Percentiles rank a stretch among this genome's conserved stretches.
Conservation (phyloP, 2,888 invertebrate species). For the Podotricha telesiphe region DNA sequence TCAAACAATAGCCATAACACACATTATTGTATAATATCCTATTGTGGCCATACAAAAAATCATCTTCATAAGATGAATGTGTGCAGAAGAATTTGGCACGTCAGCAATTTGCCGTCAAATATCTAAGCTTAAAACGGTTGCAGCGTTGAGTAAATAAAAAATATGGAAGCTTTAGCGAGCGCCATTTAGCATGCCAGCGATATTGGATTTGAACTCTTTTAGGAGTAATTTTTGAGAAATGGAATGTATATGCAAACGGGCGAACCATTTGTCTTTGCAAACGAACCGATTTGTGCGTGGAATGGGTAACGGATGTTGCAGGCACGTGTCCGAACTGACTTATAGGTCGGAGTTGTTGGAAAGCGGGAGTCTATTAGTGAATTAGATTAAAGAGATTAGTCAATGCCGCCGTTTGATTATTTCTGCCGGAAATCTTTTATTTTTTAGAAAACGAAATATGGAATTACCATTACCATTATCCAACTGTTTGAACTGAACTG, state of each 20-base stretch:
- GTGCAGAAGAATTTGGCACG: conserved; percentile 53
- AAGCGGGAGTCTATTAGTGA: conserved; percentile 69
- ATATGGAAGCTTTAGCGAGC: conserved; percentile 50
- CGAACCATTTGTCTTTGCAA: conserved; percentile 81
- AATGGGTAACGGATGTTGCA: conserved; percentile 78
- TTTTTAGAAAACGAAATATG: conserved; percentile 10
- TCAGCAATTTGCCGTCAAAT: conserved; percentile 58
- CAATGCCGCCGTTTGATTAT: conserved; percentile 36
- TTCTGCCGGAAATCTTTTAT: conserved; percentile 23
- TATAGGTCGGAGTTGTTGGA: conserved; percentile 71
- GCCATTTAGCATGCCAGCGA: conserved; percentile 52
- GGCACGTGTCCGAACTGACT: conserved; percentile 71
- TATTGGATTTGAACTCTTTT: conserved; percentile 71
- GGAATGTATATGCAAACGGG: conserved; percentile 66
- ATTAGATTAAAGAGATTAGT: conserved; percentile 52
- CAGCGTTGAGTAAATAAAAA: conserved; percentile 51
- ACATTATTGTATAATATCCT: conserved; percentile 62
- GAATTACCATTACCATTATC: conserved; percentile 10
- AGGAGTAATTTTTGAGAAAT: conserved; percentile 74
- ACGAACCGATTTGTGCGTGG: conserved; percentile 81
- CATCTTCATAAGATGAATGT: conserved; percentile 59
- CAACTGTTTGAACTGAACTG: background rate
- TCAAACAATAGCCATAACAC: conserved; percentile 74
- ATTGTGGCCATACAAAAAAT: conserved; percentile 66
- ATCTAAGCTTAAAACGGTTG: conserved; percentile 55